These are phyloP conservation scores for Trachythela sp. DNA, from an alignment of 64 coral and sea anemone genomes.

Conservation along the genomic window DNA sequence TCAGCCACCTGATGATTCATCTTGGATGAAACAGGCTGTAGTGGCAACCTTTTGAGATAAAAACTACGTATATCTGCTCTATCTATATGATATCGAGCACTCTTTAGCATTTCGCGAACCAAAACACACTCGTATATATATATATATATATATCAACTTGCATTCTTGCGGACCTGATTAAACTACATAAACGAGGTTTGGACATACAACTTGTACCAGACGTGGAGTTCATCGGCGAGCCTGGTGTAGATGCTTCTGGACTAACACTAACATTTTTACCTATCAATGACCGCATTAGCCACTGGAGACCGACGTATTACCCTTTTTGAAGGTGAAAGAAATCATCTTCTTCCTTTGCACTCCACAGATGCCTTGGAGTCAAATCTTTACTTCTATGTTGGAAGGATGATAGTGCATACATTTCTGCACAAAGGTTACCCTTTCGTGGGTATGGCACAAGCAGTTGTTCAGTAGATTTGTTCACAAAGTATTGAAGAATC, in stretches of 20 bases:
- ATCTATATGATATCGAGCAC: too few species aligned
- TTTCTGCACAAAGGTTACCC: slow-evolving; percentile 38
- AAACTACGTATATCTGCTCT: too few species aligned
- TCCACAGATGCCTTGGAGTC: slow-evolving; percentile 27
- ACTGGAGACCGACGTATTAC: not conserved
- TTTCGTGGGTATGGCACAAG: slow-evolving; percentile 18
- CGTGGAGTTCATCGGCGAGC: slow-evolving; percentile 49
- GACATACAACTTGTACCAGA: slow-evolving; percentile 34
- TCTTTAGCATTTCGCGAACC: too few species aligned
- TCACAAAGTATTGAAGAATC: slow-evolving; percentile 21
- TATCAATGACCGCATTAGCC: slow-evolving; percentile 21
- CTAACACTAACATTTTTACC: slow-evolving; percentile 38
- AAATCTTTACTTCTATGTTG: slow-evolving; percentile 13
- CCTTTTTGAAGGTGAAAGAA: slow-evolving; percentile 30
- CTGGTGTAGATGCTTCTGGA: slow-evolving; percentile 47
- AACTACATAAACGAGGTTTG: slow-evolving; percentile 43
- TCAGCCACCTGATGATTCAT: too few species aligned
- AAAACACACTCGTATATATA: too few species aligned
- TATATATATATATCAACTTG: not conserved
- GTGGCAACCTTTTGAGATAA: too few species aligned
- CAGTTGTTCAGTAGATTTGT: slow-evolving; percentile 1
- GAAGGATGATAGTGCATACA: slow-evolving; percentile 7
- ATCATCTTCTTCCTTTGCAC: slow-evolving; percentile 29
- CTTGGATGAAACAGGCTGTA: too few species aligned
- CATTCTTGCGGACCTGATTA: slow-evolving; percentile 41